Conservation (phyloP, 1,140 invertebrate species). For the Cydia fagiglandana region DNA sequence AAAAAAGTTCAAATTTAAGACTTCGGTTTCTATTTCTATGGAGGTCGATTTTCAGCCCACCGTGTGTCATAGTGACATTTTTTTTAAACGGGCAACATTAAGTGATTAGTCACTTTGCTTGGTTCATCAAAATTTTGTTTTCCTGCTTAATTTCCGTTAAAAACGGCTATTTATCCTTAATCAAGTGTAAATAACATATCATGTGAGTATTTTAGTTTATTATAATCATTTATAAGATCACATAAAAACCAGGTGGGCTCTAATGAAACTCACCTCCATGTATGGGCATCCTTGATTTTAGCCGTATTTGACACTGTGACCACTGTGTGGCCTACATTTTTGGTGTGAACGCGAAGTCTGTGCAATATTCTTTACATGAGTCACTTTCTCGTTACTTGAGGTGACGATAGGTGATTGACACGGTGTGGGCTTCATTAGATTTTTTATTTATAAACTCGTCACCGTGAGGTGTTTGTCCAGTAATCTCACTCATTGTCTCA, state of each 20-base stretch:
- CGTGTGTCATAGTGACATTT: background rate
- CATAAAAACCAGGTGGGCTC: constrained; percentile 40
- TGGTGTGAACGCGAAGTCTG: constrained; percentile 43
- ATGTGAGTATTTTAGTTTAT: background rate
- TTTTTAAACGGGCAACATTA: background rate
- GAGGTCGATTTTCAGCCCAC: no score
- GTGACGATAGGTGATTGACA: constrained; percentile 42
- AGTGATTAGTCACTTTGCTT: constrained; percentile 26
- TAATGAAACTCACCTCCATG: constrained; percentile 44
- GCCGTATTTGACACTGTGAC: constrained; percentile 39
- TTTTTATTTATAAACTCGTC: constrained; percentile 44
- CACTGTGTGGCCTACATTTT: constrained; percentile 47
- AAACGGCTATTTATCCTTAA: constrained; percentile 15
- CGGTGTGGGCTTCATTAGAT: constrained; percentile 37
- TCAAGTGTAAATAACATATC: constrained; percentile 6
- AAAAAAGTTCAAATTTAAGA: no score
- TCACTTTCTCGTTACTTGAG: constrained; percentile 45
- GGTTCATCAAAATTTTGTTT: constrained; percentile 19
- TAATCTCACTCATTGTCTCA: constrained; percentile 10
- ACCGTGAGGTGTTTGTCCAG: constrained; percentile 21
- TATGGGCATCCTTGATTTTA: constrained; percentile 39
- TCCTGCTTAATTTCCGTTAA: constrained; percentile 14
- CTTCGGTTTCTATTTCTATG: no score
- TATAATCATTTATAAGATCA: background rate
- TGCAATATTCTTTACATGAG: constrained; percentile 40